Conservation (phyloP, 2,797 vertebrate species). For the Fistularia tabacaria region DNA sequence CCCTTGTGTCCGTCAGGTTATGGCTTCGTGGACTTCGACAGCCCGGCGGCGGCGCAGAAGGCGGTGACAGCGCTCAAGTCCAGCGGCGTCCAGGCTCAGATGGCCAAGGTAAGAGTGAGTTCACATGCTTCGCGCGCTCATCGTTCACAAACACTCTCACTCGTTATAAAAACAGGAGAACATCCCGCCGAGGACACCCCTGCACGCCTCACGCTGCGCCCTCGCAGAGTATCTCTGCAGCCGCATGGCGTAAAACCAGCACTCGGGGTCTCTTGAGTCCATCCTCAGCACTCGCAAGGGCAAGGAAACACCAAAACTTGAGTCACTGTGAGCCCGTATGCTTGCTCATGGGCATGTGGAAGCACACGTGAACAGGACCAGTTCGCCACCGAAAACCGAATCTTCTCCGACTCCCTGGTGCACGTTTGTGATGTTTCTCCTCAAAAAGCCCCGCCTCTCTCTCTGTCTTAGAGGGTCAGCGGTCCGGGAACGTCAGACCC, state of each 20-base stretch:
- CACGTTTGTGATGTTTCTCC: conserved; percentile 32
- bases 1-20: conserved; percentile 74
- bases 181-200: too few species aligned
- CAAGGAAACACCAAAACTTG: conserved; percentile 54
- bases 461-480: neutral
- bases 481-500: too few species aligned
- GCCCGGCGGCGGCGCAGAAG: conserved; percentile 90
- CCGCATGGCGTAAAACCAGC: conserved; percentile 24
- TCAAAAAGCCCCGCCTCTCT: conserved; percentile 45
- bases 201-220: too few species aligned
- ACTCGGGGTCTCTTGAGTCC: conserved; percentile 47
- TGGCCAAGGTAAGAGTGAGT: conserved; percentile 85
- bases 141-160: neutral
- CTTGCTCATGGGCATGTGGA: conserved; percentile 55
- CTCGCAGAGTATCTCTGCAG: conserved; percentile 18
- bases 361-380: conserved; percentile 13
- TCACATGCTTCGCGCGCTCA: neutral
- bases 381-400: too few species aligned
- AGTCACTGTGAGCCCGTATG: conserved; percentile 48
- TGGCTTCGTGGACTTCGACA: conserved; percentile 95
- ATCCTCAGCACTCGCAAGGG: conserved; percentile 43
- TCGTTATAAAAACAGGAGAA: too few species aligned
- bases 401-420: neutral
- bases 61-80: conserved; percentile 90
- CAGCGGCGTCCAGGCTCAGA: conserved; percentile 92